phyloP scores from a whole-genome alignment of 2,797 vertebrate species.

The Microctenopoma steveboyesi region DNA sequence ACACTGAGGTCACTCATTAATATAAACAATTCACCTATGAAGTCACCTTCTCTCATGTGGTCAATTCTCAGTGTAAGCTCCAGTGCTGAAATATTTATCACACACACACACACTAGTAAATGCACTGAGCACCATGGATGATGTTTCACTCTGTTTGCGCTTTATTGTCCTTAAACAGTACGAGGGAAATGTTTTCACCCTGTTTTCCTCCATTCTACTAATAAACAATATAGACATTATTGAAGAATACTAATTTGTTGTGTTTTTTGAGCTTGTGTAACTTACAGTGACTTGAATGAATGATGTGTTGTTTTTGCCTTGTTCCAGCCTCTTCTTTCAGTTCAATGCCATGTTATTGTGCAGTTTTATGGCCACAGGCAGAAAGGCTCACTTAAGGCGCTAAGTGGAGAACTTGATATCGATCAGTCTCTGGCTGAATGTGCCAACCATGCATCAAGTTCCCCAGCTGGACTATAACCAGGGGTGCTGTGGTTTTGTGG shows the following conservation, averaged over 20 bases:
- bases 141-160: conserved; percentile 19
- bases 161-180: background rate
- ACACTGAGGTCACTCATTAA: conserved; percentile 24
- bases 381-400: too few species aligned
- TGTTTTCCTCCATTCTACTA: background rate
- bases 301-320: too few species aligned
- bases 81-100: conserved; percentile 60
- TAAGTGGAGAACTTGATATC: too few species aligned
- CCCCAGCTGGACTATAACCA: too few species aligned
- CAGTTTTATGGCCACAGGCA: too few species aligned
- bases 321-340: too few species aligned
- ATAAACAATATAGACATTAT: background rate
- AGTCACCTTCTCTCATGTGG: conserved; percentile 37
- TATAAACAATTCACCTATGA: conserved; percentile 45
- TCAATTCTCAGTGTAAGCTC: conserved; percentile 12
- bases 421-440: too few species aligned
- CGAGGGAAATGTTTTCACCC: background rate
- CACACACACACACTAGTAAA: conserved; percentile 9
- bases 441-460: too few species aligned
- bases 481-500: too few species aligned
- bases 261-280: background rate
- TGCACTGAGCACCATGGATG: background rate
- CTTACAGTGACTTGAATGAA: too few species aligned
- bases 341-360: too few species aligned
- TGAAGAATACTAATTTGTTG: background rate